Base-by-base conservation (phyloP, 2,888 invertebrate genomes). In the Melinaea menophilus region DNA sequence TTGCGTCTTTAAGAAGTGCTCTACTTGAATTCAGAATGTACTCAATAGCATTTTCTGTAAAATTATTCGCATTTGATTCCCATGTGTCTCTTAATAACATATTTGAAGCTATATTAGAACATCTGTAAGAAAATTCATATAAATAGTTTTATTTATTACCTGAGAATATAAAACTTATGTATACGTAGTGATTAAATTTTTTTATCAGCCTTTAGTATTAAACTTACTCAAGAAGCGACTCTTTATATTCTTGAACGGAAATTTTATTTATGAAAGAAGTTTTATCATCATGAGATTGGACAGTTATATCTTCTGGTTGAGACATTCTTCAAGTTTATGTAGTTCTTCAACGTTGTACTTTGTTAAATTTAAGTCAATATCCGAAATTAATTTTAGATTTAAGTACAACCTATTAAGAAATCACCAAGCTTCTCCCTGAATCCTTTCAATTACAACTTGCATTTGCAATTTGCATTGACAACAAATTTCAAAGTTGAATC, bases 31-130 rank as follows among this genome's bases (percentile, higher is more conserved):
- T 70, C 7, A 77, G 57, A 45, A 85, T 73, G 48, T 78, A 69
- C 48, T 80, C 71, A 5, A 75, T 62, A 34, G 73, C 71, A 62
- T 66, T 68, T 54, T 62, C 56, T 33, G 47, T 11, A 11, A 62
- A 47, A 33, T 47, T 5, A 5, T 79, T 73, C 33, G 67, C 65
- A 65, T 84, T 82, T 7, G 67, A 67, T 46, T 75, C 68, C 81
- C 82, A 85, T 4, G 79, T 69, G 68, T 82, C 77, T 13, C 79
- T 74, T 0, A 83, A 73, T 33, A 86, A 65, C 34, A 74, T 71
- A 56, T 74, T 77, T 3, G 86, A 85, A 33, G 78, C 59, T 54
- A 77, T 62, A 70, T 88, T 89, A 4, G 86, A 80, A 2, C 71
- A 70, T 55, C 89, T 88, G 72, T 79, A 81, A 59, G 31, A 51